Conservation (phyloP, 2,888 invertebrate species). For the Sminthurides aquaticus region DNA sequence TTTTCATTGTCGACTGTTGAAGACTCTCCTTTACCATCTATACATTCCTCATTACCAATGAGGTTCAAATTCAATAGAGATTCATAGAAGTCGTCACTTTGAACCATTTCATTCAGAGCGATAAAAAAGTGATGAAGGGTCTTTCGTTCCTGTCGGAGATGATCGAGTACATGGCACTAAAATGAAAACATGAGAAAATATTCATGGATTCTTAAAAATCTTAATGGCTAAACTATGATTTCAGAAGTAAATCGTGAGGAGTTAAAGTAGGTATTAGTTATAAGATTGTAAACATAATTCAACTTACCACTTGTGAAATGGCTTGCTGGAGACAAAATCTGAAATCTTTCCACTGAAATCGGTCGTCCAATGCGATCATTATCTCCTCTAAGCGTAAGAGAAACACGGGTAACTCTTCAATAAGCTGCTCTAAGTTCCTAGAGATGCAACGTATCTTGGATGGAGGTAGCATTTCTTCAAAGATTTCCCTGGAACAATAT, state of each 20-base stretch:
- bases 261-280: too few relatives aligned
- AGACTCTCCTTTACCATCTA: too few relatives aligned
- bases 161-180: constrained; percentile 41
- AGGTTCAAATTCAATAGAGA: constrained; percentile 54
- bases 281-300: too few relatives aligned
- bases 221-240: constrained; percentile 3
- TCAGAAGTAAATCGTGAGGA: not conserved
- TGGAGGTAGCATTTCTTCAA: constrained; percentile 55
- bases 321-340: constrained; percentile 58
- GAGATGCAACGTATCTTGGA: constrained; percentile 57
- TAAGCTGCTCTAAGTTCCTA: constrained; percentile 57
- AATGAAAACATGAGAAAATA: constrained; percentile 1
- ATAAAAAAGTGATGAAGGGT: constrained; percentile 51
- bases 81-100: constrained; percentile 57
- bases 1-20: too few relatives aligned
- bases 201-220: not conserved
- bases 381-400: constrained; percentile 56
- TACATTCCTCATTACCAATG: too few relatives aligned
- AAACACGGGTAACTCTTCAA: constrained; percentile 59
- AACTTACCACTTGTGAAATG: constrained; percentile 58
- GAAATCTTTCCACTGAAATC: constrained; percentile 57
- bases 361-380: constrained; percentile 57
- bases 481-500: constrained; percentile 52
- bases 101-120: constrained; percentile 56
- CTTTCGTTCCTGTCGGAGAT: constrained; percentile 46